phyloP scores from a whole-genome alignment of 2,888 invertebrate genomes.

The Hartigia nigra region DNA sequence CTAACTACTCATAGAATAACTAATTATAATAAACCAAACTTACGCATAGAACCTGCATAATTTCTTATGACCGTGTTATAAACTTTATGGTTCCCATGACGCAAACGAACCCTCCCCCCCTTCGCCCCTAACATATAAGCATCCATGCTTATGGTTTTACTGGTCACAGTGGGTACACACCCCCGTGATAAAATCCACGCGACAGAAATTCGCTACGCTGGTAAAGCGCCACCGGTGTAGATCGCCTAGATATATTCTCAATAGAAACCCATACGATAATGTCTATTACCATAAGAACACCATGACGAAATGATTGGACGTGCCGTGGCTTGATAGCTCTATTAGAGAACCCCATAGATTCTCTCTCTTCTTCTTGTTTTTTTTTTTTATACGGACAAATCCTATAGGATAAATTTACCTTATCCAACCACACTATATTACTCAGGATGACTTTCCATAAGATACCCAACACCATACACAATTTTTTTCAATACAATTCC shows the following conservation, averaged over 20 bases:
- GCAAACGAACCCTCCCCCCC: conserved; percentile 34
- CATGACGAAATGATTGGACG: conserved; percentile 57
- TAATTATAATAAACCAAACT: background rate
- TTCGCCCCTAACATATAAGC: background rate
- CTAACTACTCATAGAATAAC: background rate
- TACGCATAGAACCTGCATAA: conserved; percentile 21
- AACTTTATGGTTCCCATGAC: conserved; percentile 57
- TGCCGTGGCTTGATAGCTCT: conserved; percentile 52
- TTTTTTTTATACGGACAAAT: conserved; percentile 10
- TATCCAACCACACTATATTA: background rate
- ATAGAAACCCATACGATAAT: conserved; percentile 52
- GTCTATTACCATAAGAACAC: conserved; percentile 61
- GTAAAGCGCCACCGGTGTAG: conserved; percentile 27
- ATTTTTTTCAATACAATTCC: background rate
- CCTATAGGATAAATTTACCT: background rate
- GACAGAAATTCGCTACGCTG: conserved; percentile 59
- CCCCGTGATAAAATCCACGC: conserved; percentile 60
- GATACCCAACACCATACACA: background rate
- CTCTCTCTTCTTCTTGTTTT: too few relatives aligned
- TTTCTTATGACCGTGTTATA: conserved; percentile 39
- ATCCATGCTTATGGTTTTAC: conserved; percentile 42
- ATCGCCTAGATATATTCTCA: conserved; percentile 20
- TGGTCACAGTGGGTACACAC: conserved; percentile 62
- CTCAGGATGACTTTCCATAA: background rate
- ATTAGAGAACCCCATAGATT: conserved; percentile 37